Base-by-base conservation (phyloP, 2,888 invertebrate genomes). In the Amblyteles armatorius region DNA sequence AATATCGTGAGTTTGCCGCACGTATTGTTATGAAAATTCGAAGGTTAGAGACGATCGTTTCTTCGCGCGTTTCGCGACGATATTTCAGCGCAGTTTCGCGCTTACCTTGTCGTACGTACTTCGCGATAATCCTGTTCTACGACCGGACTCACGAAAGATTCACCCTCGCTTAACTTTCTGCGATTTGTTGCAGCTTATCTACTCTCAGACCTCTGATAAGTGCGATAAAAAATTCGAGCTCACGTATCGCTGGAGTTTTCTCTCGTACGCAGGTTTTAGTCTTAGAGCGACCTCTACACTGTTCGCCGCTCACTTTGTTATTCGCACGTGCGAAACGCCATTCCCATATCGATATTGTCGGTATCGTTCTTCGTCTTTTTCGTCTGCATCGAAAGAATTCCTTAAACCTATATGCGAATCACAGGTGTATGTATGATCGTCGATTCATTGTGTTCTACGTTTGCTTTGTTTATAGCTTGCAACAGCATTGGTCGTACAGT, bases 261-360 rank as follows among this genome's bases (percentile, higher is more conserved):
- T 57, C 57, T 26, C 26, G 57, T 26, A 4, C 26, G 26, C 57
- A 13, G 26, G 6, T 13, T 1, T 26, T 26, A 13, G 33, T 40
- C 26, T 77, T 22, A 29, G 22, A 52, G 77, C 68, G 77, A 77
- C 77, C 68, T 77, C 77, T 68, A 68, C 52, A 48, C 13, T 48
- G 67, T 68, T 48, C 29, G 26, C 26, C 2, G 11, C 3, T 19
- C 9, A 11, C 22, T 57, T 57, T 11, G 5, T 26, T 5, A 57
- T 26, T 22, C 11, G 9, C 26, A 22, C 13, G 11, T 13, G 57
- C 22, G 13, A 26, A 26, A 13, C 13, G 74, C 16, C 1, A 48
- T 48, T 48, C 44, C 40, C 40, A 40, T 44, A 44, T 48, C 16
- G 44, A 16, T 48, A 16, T 1, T 16, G 44, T 13, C 44, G 40